phyloP scores from a whole-genome alignment of 2,888 invertebrate species.

The Drosophila vallismaia region DNA sequence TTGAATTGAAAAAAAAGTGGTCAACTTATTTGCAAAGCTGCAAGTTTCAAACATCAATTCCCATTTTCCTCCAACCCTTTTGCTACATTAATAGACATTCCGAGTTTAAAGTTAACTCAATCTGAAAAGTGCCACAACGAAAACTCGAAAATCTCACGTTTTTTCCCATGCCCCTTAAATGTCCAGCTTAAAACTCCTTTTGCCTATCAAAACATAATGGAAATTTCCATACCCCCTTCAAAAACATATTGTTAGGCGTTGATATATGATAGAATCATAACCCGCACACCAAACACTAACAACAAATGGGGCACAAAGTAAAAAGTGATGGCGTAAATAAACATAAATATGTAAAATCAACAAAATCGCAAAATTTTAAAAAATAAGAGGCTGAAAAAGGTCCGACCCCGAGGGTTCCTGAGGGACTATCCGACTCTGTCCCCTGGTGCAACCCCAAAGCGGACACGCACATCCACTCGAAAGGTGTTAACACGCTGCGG shows the following conservation, averaged over 20 bases:
- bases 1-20: too few relatives aligned
- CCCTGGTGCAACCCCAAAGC: conserved; percentile 55
- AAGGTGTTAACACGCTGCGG: conserved; percentile 76
- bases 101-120: conserved; percentile 17
- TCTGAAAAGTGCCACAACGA: conserved; percentile 55
- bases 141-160: conserved; percentile 52
- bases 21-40: too few relatives aligned
- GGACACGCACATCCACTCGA: conserved; percentile 65
- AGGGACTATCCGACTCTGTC: conserved; percentile 8
- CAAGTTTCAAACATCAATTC: not conserved
- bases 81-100: not conserved
- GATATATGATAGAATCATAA: conserved; percentile 32
- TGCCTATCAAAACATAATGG: conserved; percentile 62
- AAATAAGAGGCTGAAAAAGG: conserved; percentile 51
- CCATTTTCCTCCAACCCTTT: not conserved
- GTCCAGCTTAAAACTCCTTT: conserved; percentile 36
- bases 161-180: conserved; percentile 14
- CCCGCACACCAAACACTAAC: conserved; percentile 27
- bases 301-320: conserved; percentile 42
- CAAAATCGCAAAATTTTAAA: conserved; percentile 59
- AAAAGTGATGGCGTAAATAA: conserved; percentile 55
- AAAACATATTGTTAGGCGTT: conserved; percentile 57
- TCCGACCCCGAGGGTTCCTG: conserved; percentile 26
- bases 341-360: conserved; percentile 76
- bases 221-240: conserved; percentile 61